phyloP scores from a whole-genome alignment of 2,113 vertebrate species.

The Melanerpes formicivorus region DNA sequence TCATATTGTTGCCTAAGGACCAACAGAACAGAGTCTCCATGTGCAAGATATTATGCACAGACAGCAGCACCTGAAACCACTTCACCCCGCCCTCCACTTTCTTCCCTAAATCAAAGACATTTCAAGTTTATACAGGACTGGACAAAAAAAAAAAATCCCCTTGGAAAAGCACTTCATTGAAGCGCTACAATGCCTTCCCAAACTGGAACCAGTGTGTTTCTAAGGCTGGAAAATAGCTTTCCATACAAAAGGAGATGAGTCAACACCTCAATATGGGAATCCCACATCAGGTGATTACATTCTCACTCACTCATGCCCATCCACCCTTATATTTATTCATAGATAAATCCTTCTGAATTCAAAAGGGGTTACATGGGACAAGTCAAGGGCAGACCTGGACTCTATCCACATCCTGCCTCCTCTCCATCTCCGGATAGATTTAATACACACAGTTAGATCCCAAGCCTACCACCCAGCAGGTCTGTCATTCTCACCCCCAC shows the following conservation, averaged over 20 bases:
- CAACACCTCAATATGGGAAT: conserved; percentile 1
- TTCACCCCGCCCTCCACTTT: background rate
- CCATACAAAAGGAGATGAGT: background rate
- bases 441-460: background rate
- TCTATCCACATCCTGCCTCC: background rate
- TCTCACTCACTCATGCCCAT: background rate
- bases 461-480: background rate
- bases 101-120: background rate
- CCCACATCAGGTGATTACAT: background rate
- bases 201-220: background rate
- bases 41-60: background rate
- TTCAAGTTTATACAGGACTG: conserved; percentile 41
- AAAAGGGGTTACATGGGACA: background rate
- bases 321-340: background rate
- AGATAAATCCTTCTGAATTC: background rate
- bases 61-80: conserved; percentile 18
- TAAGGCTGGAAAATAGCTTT: conserved; percentile 16
- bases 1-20: background rate
- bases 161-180: background rate
- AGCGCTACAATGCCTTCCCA: background rate
- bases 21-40: background rate
- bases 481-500: background rate
- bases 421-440: background rate
- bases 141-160: background rate
- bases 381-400: background rate